Conservation (phyloP, 1,140 invertebrate genomes). For the Lutraria rhynchaena region DNA sequence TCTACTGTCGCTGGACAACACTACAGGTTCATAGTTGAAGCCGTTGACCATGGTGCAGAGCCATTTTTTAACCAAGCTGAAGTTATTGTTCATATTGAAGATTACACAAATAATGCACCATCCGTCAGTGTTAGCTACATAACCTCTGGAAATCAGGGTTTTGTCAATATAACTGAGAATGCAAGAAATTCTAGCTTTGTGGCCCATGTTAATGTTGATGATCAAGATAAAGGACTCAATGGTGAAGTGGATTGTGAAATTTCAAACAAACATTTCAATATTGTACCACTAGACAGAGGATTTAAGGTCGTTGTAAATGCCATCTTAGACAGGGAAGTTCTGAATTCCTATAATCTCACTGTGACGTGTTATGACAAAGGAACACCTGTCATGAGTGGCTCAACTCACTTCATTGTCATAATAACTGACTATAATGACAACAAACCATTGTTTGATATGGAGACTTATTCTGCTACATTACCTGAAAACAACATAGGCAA, state of each 20-base stretch:
- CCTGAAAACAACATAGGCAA: constrained; percentile 92
- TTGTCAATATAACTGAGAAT: constrained; percentile 61
- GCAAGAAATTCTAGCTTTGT: constrained; percentile 62
- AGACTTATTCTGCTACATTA: constrained; percentile 90
- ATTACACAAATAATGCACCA: constrained; percentile 91
- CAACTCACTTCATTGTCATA: constrained; percentile 62
- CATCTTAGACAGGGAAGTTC: constrained; percentile 67
- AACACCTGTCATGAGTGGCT: constrained; percentile 63
- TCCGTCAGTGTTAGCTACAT: constrained; percentile 92
- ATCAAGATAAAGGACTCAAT: constrained; percentile 64
- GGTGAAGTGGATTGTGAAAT: constrained; percentile 61
- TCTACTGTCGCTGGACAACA: constrained; percentile 88
- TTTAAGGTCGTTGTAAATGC: constrained; percentile 63
- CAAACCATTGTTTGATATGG: constrained; percentile 90
- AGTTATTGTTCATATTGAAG: constrained; percentile 82
- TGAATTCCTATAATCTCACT: constrained; percentile 59
- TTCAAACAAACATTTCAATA: constrained; percentile 55
- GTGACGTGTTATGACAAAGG: constrained; percentile 71
- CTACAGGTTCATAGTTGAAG: constrained; percentile 73
- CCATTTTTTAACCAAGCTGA: constrained; percentile 47
- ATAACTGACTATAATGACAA: constrained; percentile 84
- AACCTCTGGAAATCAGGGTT: constrained; percentile 84
- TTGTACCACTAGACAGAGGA: constrained; percentile 53
- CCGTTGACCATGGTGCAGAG: constrained; percentile 66
- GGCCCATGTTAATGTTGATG: constrained; percentile 64